Base-by-base conservation (phyloP, 2,888 invertebrate species). In the Euspilapteryx auroguttella region DNA sequence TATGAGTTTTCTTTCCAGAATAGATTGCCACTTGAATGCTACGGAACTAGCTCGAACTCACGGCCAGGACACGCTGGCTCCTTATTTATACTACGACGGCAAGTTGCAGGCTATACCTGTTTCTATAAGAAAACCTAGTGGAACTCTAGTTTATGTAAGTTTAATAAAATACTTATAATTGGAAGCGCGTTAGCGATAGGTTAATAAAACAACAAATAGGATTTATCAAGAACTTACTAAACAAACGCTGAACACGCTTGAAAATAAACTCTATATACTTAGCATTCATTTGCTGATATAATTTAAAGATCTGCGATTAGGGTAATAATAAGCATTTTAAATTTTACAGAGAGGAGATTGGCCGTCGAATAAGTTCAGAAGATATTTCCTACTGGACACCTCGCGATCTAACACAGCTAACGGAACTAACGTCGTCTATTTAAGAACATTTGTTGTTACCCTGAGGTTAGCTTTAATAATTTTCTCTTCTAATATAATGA, bases 311-410 rank as follows among this genome's bases (percentile, higher is more conserved):
- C n/a, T n/a, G n/a, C n/a, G n/a, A n/a, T n/a, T n/a, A n/a, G n/a
- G n/a, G n/a, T n/a, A n/a, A n/a, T n/a, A n/a, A n/a, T n/a, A n/a
- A n/a, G n/a, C n/a, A n/a, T n/a, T n/a, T n/a, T 24, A 14, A 25
- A 17, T 17, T 23, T 55, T 52, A 12, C 48, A 71, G 73, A 54
- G 40, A 38, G 52, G 51, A 3, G 34, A 41, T 1, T 73, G 73
- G 73, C 30, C 49, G 3, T 45, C 53, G 2, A 47, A 35, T 14
- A 51, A 49, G 29, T 69, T 62, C 32, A 48, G 40, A 33, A 45
- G 55, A 24, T 68, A 50, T 34, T 71, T 68, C 31, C 12, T 56
- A 5, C 33, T 57, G 2, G 48, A 59, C 32, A 47, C 43, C 6
- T 37, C 27, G 23, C 36, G 53, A 2, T 58, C 64, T 0, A 45